Base-by-base conservation (phyloP, 2,797 vertebrate genomes). In the Thalassophryne amazonica region DNA sequence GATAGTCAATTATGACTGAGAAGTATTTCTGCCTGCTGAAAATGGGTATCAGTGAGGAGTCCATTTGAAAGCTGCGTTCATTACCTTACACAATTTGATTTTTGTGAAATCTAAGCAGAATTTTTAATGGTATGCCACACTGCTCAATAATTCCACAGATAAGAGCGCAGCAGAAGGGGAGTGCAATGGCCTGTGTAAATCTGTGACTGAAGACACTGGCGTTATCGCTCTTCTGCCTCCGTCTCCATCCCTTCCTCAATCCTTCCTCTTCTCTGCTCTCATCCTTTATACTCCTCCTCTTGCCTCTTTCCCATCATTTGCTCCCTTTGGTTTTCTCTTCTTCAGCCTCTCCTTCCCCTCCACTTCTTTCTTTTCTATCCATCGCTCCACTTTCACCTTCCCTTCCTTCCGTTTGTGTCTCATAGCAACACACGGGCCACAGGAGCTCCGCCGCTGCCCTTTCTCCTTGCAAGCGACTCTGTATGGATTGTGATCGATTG, bases 21-120 rank as follows among this genome's bases (percentile, higher is more conserved):
- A 85, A 67, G 69, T 84, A 75, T 84, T 81, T 66, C 69, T 39
- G 72, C 54, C 69, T 4, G 55, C 81, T 38, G 71, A 76, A 78
- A 74, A 68, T 20, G 66, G 67, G 71, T 68, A 79, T 82, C 77
- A 56, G 60, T 38, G 73, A 70, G 66, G 62, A 62, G 69, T 74
- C 84, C 73, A 73, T 86, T 85, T 82, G 82, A 82, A 78, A 41
- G 76, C 79, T 31, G 60, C 70, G 63, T 72, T 85, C 73, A 84
- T 85, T 88, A 85, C 84, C 78, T 80, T 35, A 42, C 68, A 69
- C 83, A 79, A 84, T 82, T 87, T 78, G 74, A 78, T 86, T 87
- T 89, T 88, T 88, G 70, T 87, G 89, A 90, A 90, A 89, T 87
- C 86, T 86, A 90, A 89, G 89, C 88, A 84, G 87, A 90, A 90